Evolutionary conservation across 2,797 vertebrate genomes (phyloP).

Genomic region (Coracias cyanogaster): DNA sequence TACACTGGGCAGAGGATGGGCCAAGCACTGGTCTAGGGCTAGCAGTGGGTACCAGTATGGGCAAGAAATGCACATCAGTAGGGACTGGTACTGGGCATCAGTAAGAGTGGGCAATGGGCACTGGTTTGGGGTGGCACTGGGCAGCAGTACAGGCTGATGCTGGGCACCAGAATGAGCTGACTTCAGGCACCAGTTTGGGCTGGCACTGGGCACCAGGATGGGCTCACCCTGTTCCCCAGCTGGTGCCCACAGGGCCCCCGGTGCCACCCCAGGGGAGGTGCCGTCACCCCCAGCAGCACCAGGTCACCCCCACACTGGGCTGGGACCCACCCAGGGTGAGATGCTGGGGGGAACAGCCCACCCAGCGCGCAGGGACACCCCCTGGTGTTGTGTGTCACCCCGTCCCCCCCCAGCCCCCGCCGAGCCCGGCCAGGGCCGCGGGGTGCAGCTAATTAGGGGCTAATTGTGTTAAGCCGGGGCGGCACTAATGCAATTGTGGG

Average conservation of each 20-base stretch:
- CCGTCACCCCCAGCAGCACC: not conserved
- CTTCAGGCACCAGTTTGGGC: fast-evolving
- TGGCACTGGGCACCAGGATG: not conserved
- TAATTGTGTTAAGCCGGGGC: not conserved
- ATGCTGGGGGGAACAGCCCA: not conserved
- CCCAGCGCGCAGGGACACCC: fast-evolving
- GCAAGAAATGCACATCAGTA: not conserved
- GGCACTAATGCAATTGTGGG: not conserved
- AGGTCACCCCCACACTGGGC: not conserved
- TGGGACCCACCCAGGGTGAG: not conserved
- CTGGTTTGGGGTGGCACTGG: too few species aligned
- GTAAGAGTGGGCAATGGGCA: not conserved
- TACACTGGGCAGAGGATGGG: too few species aligned
- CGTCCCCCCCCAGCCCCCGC: too few species aligned
- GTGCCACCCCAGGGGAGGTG: not conserved
- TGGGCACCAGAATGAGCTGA: not conserved
- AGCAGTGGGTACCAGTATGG: not conserved
- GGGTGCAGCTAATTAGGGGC: constrained; percentile 21
- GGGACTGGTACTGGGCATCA: not conserved
- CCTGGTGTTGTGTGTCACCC: too few species aligned
- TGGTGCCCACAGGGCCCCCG: too few species aligned
- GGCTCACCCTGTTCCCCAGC: fast-evolving
- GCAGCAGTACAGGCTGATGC: too few species aligned
- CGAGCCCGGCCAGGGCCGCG: not conserved
- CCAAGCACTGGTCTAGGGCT: not conserved